These are phyloP conservation scores for Ceyx melanurus DNA, from an alignment of 2,113 vertebrate genomes.

Conservation along the genomic window DNA sequence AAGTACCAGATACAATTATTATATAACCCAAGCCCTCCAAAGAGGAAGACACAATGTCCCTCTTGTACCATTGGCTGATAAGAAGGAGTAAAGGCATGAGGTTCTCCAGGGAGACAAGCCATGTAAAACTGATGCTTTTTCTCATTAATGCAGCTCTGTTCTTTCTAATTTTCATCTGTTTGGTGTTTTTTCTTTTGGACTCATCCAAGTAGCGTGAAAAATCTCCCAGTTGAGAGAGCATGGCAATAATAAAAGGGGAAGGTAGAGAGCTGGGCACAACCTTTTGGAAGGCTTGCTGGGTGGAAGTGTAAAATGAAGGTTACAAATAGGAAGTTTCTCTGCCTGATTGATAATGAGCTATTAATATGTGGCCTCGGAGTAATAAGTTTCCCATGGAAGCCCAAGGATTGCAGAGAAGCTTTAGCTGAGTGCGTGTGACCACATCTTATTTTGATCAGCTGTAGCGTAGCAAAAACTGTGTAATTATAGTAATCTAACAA, in stretches of 20 bases:
- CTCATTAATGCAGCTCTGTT: not conserved
- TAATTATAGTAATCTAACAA: conserved; percentile 96
- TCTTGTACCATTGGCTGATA: not conserved
- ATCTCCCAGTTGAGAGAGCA: not conserved
- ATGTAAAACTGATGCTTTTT: not conserved
- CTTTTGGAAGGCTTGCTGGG: conserved; percentile 75
- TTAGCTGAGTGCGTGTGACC: conserved; percentile 79
- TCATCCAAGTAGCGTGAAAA: not conserved
- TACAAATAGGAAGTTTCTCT: conserved; percentile 79
- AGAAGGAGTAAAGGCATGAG: not conserved
- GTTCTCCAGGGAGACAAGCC: not conserved
- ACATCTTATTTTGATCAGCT: conserved; percentile 86
- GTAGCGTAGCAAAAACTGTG: conserved; percentile 85
- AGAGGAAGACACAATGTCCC: not conserved
- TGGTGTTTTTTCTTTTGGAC: not conserved
- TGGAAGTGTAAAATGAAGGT: conserved; percentile 36
- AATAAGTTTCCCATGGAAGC: conserved; percentile 62
- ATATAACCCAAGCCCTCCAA: rapidly evolving
- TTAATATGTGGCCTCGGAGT: conserved; percentile 79
- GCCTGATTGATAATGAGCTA: conserved; percentile 85
- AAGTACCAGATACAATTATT: not conserved
- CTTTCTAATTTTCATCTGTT: not conserved
- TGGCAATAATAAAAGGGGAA: not conserved
- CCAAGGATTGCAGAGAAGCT: conserved; percentile 71
- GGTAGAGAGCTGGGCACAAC: conserved; percentile 71